Conservation (phyloP, 1,140 invertebrate species). For the Choristoneura fumiferana region DNA sequence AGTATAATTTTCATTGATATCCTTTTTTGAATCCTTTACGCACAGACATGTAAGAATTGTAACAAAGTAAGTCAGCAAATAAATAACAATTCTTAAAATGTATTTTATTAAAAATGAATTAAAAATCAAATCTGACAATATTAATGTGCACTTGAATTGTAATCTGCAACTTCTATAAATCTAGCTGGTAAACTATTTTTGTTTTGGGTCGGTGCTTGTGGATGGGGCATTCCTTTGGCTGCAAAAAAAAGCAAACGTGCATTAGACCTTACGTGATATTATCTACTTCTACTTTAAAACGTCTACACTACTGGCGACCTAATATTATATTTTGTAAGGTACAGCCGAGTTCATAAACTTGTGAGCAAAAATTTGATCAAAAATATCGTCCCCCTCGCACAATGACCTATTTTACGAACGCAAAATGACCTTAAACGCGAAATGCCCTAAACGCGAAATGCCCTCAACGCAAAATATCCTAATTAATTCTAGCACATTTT, state of each 20-base stretch:
- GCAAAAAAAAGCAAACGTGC: constrained; percentile 42
- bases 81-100: not conserved
- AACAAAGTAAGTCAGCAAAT: not conserved
- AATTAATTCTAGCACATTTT: too few species aligned
- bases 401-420: too few species aligned
- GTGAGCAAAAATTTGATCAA: too few species aligned
- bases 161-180: not conserved
- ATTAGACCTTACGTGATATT: not conserved
- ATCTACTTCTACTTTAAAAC: too few species aligned
- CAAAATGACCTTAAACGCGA: too few species aligned
- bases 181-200: constrained; percentile 14
- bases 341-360: too few species aligned
- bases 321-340: too few species aligned
- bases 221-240: constrained; percentile 56
- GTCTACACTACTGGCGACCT: too few species aligned
- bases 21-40: constrained; percentile 20
- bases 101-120: not conserved
- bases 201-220: constrained; percentile 42
- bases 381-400: too few species aligned
- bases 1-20: constrained; percentile 22
- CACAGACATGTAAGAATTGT: constrained; percentile 27
- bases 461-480: too few species aligned
- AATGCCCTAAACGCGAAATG: too few species aligned
- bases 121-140: not conserved
- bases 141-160: not conserved